A percentile compares a stretch with the other conserved stretches of the same genome.
phyloP scores from a whole-genome alignment of 2,113 vertebrate species.

The Platycercus adscitus region DNA sequence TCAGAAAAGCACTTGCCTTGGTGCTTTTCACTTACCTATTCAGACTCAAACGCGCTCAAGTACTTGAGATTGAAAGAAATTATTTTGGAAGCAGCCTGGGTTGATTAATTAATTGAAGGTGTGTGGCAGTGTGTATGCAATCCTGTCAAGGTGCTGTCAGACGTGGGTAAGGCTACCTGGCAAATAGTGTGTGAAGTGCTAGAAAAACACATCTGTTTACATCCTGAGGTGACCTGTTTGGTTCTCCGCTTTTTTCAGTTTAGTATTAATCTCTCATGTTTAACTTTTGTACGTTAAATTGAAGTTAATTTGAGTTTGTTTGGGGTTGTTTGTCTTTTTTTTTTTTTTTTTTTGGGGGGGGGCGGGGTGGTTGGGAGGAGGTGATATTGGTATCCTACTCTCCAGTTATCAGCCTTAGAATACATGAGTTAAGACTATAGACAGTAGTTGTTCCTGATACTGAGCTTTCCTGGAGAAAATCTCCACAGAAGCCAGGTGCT shows the following conservation, averaged over 20 bases:
- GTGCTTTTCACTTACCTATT: background rate
- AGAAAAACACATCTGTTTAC: background rate
- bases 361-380: background rate
- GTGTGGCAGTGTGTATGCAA: too few relatives aligned
- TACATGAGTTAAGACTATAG: background rate
- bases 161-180: background rate
- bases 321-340: too few relatives aligned
- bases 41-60: background rate
- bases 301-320: background rate
- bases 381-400: background rate
- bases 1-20: background rate
- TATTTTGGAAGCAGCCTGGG: background rate
- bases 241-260: background rate
- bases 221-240: background rate
- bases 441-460: background rate
- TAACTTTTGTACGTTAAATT: background rate
- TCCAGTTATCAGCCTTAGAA: background rate
- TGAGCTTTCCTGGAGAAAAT: background rate
- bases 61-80: background rate
- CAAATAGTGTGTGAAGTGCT: background rate
- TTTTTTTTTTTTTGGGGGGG: background rate
- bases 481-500: background rate
- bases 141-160: background rate
- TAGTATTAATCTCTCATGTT: background rate
- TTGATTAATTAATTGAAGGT: background rate